Base-by-base conservation (phyloP, 2,888 invertebrate genomes). In the Polyommatus icarus region DNA sequence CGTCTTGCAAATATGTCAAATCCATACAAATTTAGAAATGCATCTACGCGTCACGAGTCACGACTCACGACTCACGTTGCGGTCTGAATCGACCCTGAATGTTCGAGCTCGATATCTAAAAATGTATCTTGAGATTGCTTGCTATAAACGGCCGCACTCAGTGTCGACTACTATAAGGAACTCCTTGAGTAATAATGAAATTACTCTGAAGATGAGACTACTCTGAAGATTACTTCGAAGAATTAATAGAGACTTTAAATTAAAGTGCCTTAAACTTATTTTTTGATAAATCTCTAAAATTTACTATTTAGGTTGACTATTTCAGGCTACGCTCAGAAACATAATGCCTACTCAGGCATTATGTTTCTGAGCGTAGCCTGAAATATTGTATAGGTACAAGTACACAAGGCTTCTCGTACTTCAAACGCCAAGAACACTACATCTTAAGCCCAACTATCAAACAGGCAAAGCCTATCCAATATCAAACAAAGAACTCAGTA, bases 401-500 rank as follows among this genome's bases (percentile, higher is more conserved):
- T 50, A 18, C 15, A 54, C 54, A 18, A 54, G 54, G 1, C 54
- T 54, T 18, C 5, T 54, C 54, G 54, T 54, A 18, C 54, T 54
- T 3, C 54, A 18, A 15, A 18, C 4, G 1, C 54, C 54, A 54
- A 54, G 15, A 46, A 54, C 20, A 61, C 59, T 29, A 29, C 12
- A 15, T 15, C 29, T 12, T 73, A 24, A 6, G 46, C n/a, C 40
- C n/a, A n/a, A 46, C 18, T 40, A 10, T 72, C n/a, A 40, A 36
- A 40, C n/a, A 3, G 8, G n/a, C 10, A n/a, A 71, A 59, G 40
- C n/a, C 67, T 29, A 32, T 29, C 67, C 29, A 67, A 12, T 3
- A 84, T 91, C 88, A 93, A 81, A 93, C 94, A 84, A 94, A 94
- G 81, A 94, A 94, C 81, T 93, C 94, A 0, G 93, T 93, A 1